Conservation (phyloP, 2,888 invertebrate species). For the Torymus texanus region DNA sequence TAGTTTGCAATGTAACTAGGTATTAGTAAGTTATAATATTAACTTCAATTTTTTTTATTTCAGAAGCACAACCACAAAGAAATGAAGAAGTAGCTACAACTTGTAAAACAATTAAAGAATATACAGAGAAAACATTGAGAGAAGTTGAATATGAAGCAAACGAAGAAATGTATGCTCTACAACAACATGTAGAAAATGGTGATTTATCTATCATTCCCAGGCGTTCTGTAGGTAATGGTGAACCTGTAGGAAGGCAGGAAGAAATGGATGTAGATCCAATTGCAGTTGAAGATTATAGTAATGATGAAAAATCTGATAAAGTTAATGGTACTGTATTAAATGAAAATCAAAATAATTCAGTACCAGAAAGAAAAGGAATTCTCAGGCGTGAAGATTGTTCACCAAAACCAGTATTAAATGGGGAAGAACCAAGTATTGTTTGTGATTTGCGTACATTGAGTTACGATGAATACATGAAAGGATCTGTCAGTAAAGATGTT, state of each 20-base stretch:
- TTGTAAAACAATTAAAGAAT: slow-evolving; percentile 63
- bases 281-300: slow-evolving; percentile 23
- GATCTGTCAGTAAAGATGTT: slow-evolving; percentile 44
- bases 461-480: slow-evolving; percentile 70
- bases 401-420: slow-evolving; percentile 47
- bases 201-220: slow-evolving; percentile 46
- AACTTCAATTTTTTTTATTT: slow-evolving; percentile 4
- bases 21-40: neutral
- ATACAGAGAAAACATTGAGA: slow-evolving; percentile 65
- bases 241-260: slow-evolving; percentile 1
- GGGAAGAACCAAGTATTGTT: slow-evolving; percentile 39
- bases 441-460: slow-evolving; percentile 61
- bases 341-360: slow-evolving; percentile 42
- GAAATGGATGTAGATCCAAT: slow-evolving; percentile 54
- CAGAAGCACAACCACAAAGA: slow-evolving; percentile 43
- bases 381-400: slow-evolving; percentile 45
- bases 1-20: too few relatives aligned
- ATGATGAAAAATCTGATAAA: slow-evolving; percentile 35
- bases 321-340: slow-evolving; percentile 43
- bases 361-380: slow-evolving; percentile 45
- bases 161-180: slow-evolving; percentile 14
- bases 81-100: slow-evolving; percentile 38
- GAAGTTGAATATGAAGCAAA: slow-evolving; percentile 62
- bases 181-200: slow-evolving; percentile 39
- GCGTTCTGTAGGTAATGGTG: slow-evolving; percentile 29